A percentile compares a stretch with the other conserved stretches of the same genome.
phyloP scores from a whole-genome alignment of 1,140 invertebrate species.

The Ericerus pela region DNA sequence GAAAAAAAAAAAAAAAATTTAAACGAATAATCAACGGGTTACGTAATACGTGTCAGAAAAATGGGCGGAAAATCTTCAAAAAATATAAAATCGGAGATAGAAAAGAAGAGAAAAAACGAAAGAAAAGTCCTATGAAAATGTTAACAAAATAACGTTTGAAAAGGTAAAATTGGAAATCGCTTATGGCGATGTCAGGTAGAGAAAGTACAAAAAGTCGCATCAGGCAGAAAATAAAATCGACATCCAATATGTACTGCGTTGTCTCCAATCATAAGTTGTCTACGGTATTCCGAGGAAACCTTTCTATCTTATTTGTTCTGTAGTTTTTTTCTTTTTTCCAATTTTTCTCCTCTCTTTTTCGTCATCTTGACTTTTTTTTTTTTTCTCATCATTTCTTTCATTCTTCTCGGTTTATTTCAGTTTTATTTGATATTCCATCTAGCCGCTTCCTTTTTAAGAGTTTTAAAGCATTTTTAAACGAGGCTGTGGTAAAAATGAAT shows the following conservation, averaged over 20 bases:
- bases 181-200: slow-evolving; percentile 9
- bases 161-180: slow-evolving; percentile 7
- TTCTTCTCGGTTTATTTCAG: background rate
- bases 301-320: too few relatives aligned
- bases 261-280: too few relatives aligned
- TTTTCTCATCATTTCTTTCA: too few relatives aligned
- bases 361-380: too few relatives aligned
- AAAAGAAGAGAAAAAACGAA: background rate
- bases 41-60: background rate
- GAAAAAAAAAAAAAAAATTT: background rate
- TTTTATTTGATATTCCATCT: slow-evolving; percentile 12
- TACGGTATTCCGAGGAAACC: too few relatives aligned
- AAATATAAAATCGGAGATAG: background rate
- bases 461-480: slow-evolving; percentile 3
- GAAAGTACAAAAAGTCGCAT: slow-evolving; percentile 9
- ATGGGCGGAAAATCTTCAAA: background rate
- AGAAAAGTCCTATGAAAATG: background rate
- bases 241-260: slow-evolving; percentile 1
- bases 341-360: too few relatives aligned
- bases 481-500: too few relatives aligned
- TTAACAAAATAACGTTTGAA: slow-evolving; percentile 6
- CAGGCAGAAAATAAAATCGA: slow-evolving; percentile 6
- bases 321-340: too few relatives aligned
- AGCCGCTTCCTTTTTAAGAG: background rate
- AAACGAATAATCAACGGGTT: too few relatives aligned